Evolutionary conservation across 2,113 vertebrate species (phyloP).

Genomic region (Oreochromis tanganicae): DNA sequence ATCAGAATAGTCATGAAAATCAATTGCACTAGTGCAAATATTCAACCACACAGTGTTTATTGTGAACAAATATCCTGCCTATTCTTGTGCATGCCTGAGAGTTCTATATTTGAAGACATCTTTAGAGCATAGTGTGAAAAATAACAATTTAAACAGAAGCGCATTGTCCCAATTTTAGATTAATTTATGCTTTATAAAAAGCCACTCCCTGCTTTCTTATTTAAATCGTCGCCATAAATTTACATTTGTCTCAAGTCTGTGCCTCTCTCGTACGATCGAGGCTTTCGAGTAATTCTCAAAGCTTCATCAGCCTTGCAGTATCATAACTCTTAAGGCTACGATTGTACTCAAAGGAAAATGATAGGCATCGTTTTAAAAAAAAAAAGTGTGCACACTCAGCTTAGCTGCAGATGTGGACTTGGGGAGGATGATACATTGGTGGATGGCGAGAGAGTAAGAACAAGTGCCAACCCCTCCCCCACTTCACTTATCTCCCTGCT

Average conservation of each 20-base stretch:
- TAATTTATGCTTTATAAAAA: neutral
- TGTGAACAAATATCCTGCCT: neutral
- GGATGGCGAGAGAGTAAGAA: conserved; percentile 7
- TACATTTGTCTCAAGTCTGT: neutral
- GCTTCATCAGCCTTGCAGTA: neutral
- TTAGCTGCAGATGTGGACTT: conserved; percentile 32
- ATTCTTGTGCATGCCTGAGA: neutral
- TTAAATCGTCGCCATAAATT: conserved; percentile 1
- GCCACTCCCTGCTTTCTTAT: neutral
- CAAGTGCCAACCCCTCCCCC: conserved; percentile 3
- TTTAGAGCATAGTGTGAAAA: neutral
- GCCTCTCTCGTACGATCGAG: neutral
- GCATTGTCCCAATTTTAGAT: neutral
- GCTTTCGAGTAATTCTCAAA: conserved; percentile 41
- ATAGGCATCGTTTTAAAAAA: conserved; percentile 2
- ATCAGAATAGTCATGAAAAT: no score
- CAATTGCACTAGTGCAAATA: neutral
- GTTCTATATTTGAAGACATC: neutral
- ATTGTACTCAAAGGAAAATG: conserved; percentile 7
- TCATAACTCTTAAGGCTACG: conserved; percentile 18
- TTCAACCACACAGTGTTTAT: neutral
- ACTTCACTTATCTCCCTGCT: neutral
- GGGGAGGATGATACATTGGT: conserved; percentile 15
- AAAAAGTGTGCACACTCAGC: neutral
- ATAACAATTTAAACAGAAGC: neutral